phyloP scores from a whole-genome alignment of 1,140 invertebrate species.

The Bombus polaris region DNA sequence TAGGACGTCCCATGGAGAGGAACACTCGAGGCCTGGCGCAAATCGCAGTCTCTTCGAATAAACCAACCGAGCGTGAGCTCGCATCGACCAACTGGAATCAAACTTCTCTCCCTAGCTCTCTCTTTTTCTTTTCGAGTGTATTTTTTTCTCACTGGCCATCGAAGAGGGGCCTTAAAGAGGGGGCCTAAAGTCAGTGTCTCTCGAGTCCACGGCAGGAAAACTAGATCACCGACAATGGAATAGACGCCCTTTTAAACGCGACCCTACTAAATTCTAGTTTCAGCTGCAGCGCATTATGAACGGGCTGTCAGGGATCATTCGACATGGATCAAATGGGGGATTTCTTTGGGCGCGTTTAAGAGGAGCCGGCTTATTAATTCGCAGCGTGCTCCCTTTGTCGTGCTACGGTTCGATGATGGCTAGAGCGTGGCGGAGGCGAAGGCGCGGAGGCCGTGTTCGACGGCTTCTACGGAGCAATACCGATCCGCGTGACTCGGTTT shows the following conservation, averaged over 20 bases:
- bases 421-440: background rate
- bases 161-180: background rate
- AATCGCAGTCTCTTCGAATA: slow-evolving; percentile 53
- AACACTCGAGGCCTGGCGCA: slow-evolving; percentile 53
- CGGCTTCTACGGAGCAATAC: slow-evolving; percentile 15
- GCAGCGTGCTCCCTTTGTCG: slow-evolving; percentile 74
- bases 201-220: slow-evolving; percentile 2
- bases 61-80: slow-evolving; percentile 51
- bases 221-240: slow-evolving; percentile 35
- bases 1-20: slow-evolving; percentile 60
- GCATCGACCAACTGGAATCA: slow-evolving; percentile 51
- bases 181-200: slow-evolving; percentile 19
- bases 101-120: background rate
- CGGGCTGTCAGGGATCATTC: slow-evolving; percentile 74
- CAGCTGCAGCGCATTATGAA: slow-evolving; percentile 80
- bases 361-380: slow-evolving; percentile 80
- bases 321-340: slow-evolving; percentile 68
- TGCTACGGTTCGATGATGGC: slow-evolving; percentile 3
- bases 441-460: slow-evolving; percentile 12
- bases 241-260: slow-evolving; percentile 23
- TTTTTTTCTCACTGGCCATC: background rate
- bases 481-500: slow-evolving; percentile 63
- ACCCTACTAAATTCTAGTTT: slow-evolving; percentile 45
- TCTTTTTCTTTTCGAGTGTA: too few relatives aligned
- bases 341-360: slow-evolving; percentile 64